Evolutionary conservation across 2,113 vertebrate genomes (phyloP).

Genomic region (Podocnemis expansa): DNA sequence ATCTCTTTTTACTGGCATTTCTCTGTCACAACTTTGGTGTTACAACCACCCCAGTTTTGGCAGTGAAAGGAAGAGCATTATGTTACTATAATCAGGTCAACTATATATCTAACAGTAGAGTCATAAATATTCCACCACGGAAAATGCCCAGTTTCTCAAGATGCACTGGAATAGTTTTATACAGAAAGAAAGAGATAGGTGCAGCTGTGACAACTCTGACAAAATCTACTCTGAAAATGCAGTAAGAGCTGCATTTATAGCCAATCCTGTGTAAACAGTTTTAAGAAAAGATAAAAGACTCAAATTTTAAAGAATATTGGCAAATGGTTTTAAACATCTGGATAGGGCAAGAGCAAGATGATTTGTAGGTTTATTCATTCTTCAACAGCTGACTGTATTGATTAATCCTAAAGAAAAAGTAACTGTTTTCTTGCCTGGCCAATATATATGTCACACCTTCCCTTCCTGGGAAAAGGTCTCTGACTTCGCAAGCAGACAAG

Average conservation of each 20-base stretch:
- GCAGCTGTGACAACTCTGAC: not conserved
- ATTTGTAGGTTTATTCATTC: not conserved
- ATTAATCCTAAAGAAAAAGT: not conserved
- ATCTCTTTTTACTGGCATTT: not conserved
- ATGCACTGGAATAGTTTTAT: too few relatives aligned
- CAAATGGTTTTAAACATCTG: not conserved
- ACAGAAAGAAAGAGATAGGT: too few relatives aligned
- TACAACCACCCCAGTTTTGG: rapidly evolving
- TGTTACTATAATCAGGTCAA: too few relatives aligned
- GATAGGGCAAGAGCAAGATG: not conserved
- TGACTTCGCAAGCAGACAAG: not conserved
- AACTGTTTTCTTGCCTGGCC: too few relatives aligned
- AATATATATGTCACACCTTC: not conserved
- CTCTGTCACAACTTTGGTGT: rapidly evolving
- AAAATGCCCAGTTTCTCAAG: too few relatives aligned
- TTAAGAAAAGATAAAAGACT: not conserved
- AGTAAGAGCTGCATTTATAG: not conserved
- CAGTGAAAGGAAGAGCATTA: not conserved
- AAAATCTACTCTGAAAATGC: not conserved
- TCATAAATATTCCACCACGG: too few relatives aligned
- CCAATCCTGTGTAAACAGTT: not conserved
- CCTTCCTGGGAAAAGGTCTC: not conserved
- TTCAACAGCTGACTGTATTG: not conserved
- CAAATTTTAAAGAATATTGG: not conserved
- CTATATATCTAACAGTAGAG: too few relatives aligned